Percentiles rank a stretch among this genome's conserved stretches.
Evolutionary conservation across 1,140 invertebrate species (phyloP).

Genomic region (Ditylenchus dipsaci): DNA sequence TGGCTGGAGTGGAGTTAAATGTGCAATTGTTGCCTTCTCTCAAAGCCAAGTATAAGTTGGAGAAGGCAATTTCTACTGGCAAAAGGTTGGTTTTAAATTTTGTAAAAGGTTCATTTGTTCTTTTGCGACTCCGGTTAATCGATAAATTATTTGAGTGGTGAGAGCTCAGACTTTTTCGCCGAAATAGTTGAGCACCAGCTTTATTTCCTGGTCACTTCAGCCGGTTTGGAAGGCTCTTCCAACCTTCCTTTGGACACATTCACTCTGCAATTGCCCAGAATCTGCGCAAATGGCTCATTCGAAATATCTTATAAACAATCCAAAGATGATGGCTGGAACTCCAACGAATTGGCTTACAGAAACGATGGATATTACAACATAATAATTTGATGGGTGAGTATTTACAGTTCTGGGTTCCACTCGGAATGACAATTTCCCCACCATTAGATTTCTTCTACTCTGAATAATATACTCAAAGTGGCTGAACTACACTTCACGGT

Average conservation of each 20-base stretch:
- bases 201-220: constrained; percentile 37
- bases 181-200: constrained; percentile 41
- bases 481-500: no score
- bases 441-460: no score
- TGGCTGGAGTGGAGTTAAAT: constrained; percentile 48
- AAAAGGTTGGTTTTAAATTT: constrained; percentile 29
- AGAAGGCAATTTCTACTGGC: constrained; percentile 31
- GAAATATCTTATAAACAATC: constrained; percentile 80
- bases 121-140: neutral
- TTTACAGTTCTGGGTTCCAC: no score
- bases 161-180: constrained; percentile 75
- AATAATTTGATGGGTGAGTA: constrained; percentile 68
- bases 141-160: constrained; percentile 52
- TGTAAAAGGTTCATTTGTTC: neutral
- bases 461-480: no score
- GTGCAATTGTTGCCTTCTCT: constrained; percentile 79
- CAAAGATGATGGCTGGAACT: constrained; percentile 60
- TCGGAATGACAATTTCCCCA: no score
- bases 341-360: constrained; percentile 28
- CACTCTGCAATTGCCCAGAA: constrained; percentile 38
- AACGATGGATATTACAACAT: constrained; percentile 71
- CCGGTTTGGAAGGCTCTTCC: neutral
- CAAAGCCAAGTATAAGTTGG: constrained; percentile 77
- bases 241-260: constrained; percentile 46
- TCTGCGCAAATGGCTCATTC: constrained; percentile 36